Conservation (phyloP, 1,140 invertebrate species). For the Pteromalus puparum region DNA sequence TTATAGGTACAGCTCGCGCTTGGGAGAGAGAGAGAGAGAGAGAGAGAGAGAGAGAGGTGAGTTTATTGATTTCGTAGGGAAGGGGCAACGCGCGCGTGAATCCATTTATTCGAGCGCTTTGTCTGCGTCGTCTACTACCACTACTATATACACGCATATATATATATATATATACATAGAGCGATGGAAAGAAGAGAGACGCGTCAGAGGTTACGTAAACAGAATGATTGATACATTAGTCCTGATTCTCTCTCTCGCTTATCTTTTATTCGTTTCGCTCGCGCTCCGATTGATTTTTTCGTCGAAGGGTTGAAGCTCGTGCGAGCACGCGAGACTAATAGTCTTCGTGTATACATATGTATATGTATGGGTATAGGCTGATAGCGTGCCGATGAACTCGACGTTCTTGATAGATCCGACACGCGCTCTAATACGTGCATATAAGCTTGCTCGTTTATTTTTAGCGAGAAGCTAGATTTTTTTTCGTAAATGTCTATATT, state of each 20-base stretch:
- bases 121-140: neutral
- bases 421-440: neutral
- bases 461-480: neutral
- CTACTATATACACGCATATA: too few species aligned
- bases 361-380: neutral
- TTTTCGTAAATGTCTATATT: neutral
- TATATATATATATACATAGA: neutral
- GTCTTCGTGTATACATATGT: too few species aligned
- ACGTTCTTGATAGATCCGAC: neutral
- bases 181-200: slow-evolving; percentile 34
- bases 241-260: slow-evolving; percentile 32
- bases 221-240: slow-evolving; percentile 64
- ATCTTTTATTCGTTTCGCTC: slow-evolving; percentile 1
- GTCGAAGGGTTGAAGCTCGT: slow-evolving; percentile 18
- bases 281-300: slow-evolving; percentile 56
- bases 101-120: slow-evolving; percentile 7
- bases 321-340: neutral
- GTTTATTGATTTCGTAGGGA: slow-evolving; percentile 12
- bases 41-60: neutral
- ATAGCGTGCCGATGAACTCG: slow-evolving; percentile 16
- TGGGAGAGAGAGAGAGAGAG: neutral
- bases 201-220: slow-evolving; percentile 58
- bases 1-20: too few species aligned
- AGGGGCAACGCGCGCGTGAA: neutral
- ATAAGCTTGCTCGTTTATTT: neutral